phyloP scores from a whole-genome alignment of 2,888 invertebrate genomes.

The Patella pellucida region DNA sequence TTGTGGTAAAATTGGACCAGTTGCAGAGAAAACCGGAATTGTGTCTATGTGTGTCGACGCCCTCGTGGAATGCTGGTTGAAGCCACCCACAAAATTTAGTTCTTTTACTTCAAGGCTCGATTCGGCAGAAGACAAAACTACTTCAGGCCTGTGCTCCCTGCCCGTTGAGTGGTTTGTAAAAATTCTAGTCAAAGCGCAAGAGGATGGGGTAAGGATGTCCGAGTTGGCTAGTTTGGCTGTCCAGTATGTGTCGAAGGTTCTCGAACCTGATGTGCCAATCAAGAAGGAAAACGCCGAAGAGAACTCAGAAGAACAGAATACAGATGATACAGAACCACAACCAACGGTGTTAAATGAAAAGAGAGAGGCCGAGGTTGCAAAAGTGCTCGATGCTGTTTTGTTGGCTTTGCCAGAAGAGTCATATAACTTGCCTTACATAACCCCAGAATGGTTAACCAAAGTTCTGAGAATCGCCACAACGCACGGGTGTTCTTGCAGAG shows the following conservation, averaged over 20 bases:
- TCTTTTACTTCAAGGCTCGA: slow-evolving; percentile 31
- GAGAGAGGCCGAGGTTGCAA: slow-evolving; percentile 36
- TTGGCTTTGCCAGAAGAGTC: slow-evolving; percentile 58
- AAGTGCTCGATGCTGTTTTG: slow-evolving; percentile 57
- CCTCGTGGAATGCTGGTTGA: slow-evolving; percentile 64
- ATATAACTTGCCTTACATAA: slow-evolving; percentile 46
- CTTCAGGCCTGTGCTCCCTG: slow-evolving; percentile 45
- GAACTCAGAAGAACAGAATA: slow-evolving; percentile 26
- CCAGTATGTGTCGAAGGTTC: slow-evolving; percentile 42
- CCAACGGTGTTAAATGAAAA: slow-evolving; percentile 13
- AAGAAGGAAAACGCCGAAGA: slow-evolving; percentile 24
- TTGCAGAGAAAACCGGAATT: slow-evolving; percentile 59
- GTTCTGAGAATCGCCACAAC: slow-evolving; percentile 54
- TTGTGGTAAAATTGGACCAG: slow-evolving; percentile 52
- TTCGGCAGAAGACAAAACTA: slow-evolving; percentile 37
- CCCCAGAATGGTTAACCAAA: slow-evolving; percentile 54
- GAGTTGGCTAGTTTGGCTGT: slow-evolving; percentile 53
- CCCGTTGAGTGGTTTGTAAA: slow-evolving; percentile 60
- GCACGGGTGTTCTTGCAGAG: slow-evolving; percentile 51
- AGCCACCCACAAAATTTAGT: slow-evolving; percentile 47
- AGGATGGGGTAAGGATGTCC: slow-evolving; percentile 49
- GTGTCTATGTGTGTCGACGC: slow-evolving; percentile 57
- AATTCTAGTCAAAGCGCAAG: slow-evolving; percentile 51
- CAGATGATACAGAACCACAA: slow-evolving; percentile 29
- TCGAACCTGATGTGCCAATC: slow-evolving; percentile 41